These are phyloP conservation scores for Ophiodon elongatus DNA, from an alignment of 2,113 vertebrate genomes.

Conservation along the genomic window DNA sequence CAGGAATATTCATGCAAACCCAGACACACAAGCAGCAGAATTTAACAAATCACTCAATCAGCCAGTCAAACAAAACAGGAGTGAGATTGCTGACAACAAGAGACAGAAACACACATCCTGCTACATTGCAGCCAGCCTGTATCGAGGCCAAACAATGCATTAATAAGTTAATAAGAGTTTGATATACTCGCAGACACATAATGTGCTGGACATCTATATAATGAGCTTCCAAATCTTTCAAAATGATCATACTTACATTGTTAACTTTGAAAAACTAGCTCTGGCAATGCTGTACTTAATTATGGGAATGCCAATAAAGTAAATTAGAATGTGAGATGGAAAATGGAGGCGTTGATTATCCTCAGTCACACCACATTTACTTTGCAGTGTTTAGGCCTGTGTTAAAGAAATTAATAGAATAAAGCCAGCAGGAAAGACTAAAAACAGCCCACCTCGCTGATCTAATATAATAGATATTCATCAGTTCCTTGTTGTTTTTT, in stretches of 20 bases:
- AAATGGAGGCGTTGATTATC: background rate
- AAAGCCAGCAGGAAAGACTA: background rate
- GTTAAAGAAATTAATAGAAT: background rate
- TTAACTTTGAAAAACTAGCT: background rate
- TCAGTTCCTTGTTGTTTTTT: background rate
- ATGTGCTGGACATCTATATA: background rate
- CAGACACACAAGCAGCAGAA: conserved; percentile 45
- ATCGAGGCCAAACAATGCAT: background rate
- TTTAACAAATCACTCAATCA: conserved; percentile 71
- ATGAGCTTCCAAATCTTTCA: background rate
- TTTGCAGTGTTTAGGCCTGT: background rate
- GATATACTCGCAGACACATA: background rate
- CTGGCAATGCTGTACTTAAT: background rate
- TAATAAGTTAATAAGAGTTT: background rate
- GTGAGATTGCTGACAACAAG: conserved; percentile 17
- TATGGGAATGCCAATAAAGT: background rate
- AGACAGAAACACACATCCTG: conserved; percentile 11
- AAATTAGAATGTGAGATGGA: background rate
- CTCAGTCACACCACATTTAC: background rate
- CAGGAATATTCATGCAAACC: conserved; percentile 70
- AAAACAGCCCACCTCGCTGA: background rate
- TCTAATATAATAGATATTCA: background rate
- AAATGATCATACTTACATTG: too few relatives aligned
- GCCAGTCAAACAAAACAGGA: conserved; percentile 45
- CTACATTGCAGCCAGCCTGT: background rate